These are phyloP conservation scores for Lagodon rhomboides DNA, from an alignment of 2,797 vertebrate genomes.

Conservation along the genomic window DNA sequence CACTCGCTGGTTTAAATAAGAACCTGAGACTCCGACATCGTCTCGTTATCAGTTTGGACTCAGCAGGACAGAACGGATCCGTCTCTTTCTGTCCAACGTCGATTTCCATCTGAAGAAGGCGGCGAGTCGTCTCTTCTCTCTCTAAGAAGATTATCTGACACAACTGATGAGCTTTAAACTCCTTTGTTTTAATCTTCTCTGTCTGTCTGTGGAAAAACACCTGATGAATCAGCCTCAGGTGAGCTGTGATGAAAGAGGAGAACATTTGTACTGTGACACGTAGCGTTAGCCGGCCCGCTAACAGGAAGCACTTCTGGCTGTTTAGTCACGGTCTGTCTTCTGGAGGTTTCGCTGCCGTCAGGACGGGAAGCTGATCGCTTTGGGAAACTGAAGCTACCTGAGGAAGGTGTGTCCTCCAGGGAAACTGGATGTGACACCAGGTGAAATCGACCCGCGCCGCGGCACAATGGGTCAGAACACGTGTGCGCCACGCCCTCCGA, in stretches of 20 bases:
- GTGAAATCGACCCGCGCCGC: slow-evolving; percentile 31
- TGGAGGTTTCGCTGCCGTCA: background rate
- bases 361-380: slow-evolving; percentile 15
- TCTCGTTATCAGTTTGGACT: slow-evolving; percentile 3
- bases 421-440: slow-evolving; percentile 20
- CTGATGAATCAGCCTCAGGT: background rate
- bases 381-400: slow-evolving; percentile 17
- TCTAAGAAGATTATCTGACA: slow-evolving; percentile 8
- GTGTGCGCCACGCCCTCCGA: slow-evolving; percentile 21
- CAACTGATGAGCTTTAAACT: slow-evolving; percentile 23
- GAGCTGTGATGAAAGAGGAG: background rate
- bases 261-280: slow-evolving; percentile 8
- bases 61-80: background rate
- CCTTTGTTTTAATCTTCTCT: slow-evolving; percentile 14
- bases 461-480: slow-evolving; percentile 8
- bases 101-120: slow-evolving; percentile 7
- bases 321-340: background rate
- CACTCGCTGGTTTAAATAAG: background rate
- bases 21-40: background rate
- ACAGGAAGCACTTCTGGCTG: background rate
- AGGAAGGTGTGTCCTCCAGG: slow-evolving; percentile 13
- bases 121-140: background rate
- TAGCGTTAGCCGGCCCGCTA: background rate
- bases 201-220: background rate
- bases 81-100: background rate